Percentiles rank a stretch among this genome's conserved stretches.
Conservation (phyloP, 2,113 vertebrate genomes). For the Stomatorhinus ivindoensis region DNA sequence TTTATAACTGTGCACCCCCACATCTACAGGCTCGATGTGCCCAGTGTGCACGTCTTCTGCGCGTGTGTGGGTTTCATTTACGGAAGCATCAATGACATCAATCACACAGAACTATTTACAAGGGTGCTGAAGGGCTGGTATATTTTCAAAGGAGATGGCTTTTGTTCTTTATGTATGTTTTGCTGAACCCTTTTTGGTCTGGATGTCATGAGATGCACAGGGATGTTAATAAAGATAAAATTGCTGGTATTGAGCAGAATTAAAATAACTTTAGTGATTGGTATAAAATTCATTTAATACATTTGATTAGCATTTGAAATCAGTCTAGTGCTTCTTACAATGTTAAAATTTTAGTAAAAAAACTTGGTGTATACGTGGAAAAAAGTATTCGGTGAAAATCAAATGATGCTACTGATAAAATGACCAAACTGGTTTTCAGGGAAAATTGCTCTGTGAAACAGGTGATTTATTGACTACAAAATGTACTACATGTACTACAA, state of each 20-base stretch:
- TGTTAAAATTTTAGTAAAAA: not conserved
- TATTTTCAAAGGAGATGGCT: not conserved
- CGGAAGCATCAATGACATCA: not conserved
- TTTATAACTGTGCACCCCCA: not conserved
- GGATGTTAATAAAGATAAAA: too few species aligned
- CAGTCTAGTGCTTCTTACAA: not conserved
- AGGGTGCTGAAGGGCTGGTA: not conserved
- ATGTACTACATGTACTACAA: too few species aligned
- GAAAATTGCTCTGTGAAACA: not conserved
- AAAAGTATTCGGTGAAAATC: not conserved
- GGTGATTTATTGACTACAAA: not conserved
- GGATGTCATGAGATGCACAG: too few species aligned
- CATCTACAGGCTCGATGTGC: not conserved
- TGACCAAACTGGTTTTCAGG: not conserved
- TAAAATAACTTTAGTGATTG: not conserved
- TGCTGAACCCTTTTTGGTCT: too few species aligned
- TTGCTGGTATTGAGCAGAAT: not conserved
- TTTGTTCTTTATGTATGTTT: too few species aligned
- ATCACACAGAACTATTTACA: not conserved
- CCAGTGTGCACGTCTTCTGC: not conserved
- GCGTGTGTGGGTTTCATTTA: not conserved
- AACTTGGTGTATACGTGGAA: not conserved
- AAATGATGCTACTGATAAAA: not conserved
- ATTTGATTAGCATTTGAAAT: too few species aligned
- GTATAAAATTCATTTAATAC: too few species aligned